A percentile compares a stretch with the other conserved stretches of the same genome.
Evolutionary conservation across 2,888 invertebrate species (phyloP).

Genomic region (Agapostemon virescens): DNA sequence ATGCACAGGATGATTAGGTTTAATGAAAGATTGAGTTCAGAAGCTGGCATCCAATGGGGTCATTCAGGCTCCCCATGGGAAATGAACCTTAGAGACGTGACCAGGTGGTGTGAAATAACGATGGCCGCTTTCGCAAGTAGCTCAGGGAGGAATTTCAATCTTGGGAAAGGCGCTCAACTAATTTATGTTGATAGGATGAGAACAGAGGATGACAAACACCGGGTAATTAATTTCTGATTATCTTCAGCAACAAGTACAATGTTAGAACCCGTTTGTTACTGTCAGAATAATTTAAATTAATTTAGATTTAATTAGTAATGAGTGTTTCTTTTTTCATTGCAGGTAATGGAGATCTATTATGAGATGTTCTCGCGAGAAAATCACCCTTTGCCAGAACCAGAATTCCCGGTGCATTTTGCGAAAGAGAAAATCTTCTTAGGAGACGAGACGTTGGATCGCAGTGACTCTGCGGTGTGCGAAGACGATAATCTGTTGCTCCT

Average conservation of each 20-base stretch:
- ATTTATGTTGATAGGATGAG: slow-evolving; percentile 95
- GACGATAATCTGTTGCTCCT: slow-evolving; percentile 80
- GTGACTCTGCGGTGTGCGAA: slow-evolving; percentile 71
- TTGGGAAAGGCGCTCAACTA: slow-evolving; percentile 86
- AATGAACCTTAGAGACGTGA: slow-evolving; percentile 96
- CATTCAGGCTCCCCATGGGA: slow-evolving; percentile 96
- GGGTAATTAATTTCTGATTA: slow-evolving; percentile 80
- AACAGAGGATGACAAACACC: slow-evolving; percentile 87
- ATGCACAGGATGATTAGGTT: slow-evolving; percentile 89
- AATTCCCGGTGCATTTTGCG: slow-evolving; percentile 84
- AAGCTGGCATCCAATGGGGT: slow-evolving; percentile 87
- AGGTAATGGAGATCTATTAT: slow-evolving; percentile 79
- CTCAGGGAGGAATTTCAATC: slow-evolving; percentile 75
- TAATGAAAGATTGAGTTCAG: slow-evolving; percentile 86
- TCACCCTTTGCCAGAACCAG: slow-evolving; percentile 80
- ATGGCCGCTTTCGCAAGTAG: slow-evolving; percentile 72
- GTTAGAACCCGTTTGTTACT: not conserved
- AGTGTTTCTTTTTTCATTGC: slow-evolving; percentile 35
- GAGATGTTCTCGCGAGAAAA: slow-evolving; percentile 80
- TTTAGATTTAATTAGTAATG: too few relatives aligned
- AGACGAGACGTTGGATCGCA: slow-evolving; percentile 82
- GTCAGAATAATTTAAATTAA: slow-evolving; percentile 12
- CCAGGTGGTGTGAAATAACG: slow-evolving; percentile 94
- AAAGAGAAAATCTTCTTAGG: slow-evolving; percentile 84
- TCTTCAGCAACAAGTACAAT: not conserved